A percentile compares a stretch with the other conserved stretches of the same genome.
These are phyloP conservation scores for Limnephilus lunatus DNA, from an alignment of 2,888 invertebrate species.

Conservation along the genomic window DNA sequence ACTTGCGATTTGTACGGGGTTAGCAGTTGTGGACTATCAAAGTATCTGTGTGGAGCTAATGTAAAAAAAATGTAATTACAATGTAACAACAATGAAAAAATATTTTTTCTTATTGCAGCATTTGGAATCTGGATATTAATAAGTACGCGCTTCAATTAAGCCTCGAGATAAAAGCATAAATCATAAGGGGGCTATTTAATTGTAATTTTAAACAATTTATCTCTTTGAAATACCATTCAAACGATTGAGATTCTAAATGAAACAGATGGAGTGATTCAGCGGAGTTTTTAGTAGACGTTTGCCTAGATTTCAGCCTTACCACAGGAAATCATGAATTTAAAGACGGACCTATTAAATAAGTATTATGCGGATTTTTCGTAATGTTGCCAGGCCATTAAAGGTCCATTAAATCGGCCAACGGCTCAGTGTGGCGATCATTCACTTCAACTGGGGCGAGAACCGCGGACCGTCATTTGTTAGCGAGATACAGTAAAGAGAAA, in stretches of 20 bases:
- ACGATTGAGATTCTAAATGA: background rate
- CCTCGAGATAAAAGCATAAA: background rate
- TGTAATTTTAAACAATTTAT: background rate
- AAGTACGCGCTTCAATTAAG: background rate
- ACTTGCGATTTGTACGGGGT: too few species aligned
- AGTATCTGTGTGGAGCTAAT: too few species aligned
- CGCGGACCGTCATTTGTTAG: conserved; percentile 8
- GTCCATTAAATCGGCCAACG: conserved; percentile 9
- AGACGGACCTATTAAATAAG: conserved; percentile 17
- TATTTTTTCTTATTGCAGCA: too few species aligned
- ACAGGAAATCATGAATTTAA: conserved; percentile 3
- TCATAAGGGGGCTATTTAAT: background rate
- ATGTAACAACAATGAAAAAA: too few species aligned
- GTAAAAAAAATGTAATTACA: too few species aligned
- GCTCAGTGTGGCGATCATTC: conserved; percentile 30
- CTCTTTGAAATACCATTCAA: background rate
- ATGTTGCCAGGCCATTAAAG: conserved; percentile 29
- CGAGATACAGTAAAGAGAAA: conserved; percentile 20
- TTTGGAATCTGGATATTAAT: background rate
- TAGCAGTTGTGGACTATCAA: too few species aligned
- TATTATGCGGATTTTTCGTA: conserved; percentile 4
- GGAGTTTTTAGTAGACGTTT: background rate
- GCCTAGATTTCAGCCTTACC: background rate
- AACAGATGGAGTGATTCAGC: background rate
- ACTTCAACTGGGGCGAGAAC: conserved; percentile 19